These are phyloP conservation scores for Armadillidium nasatum DNA, from an alignment of 1,140 invertebrate species.

Conservation along the genomic window DNA sequence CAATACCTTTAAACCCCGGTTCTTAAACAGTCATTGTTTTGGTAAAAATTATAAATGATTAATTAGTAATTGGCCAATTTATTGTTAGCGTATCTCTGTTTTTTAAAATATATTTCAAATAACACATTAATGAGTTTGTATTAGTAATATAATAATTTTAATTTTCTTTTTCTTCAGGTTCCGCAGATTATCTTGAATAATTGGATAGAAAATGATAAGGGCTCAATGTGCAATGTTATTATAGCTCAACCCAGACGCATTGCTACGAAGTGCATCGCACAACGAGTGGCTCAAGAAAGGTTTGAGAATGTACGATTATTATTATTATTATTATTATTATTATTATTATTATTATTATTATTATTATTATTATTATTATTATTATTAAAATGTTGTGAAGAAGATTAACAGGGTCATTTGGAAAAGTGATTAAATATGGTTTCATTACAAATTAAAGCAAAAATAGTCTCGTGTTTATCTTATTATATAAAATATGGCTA, in stretches of 20 bases:
- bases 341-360: too few relatives aligned
- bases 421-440: too few relatives aligned
- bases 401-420: neutral
- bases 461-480: too few relatives aligned
- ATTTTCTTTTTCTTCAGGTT: constrained; percentile 56
- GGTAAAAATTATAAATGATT: neutral
- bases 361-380: too few relatives aligned
- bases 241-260: constrained; percentile 89
- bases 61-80: neutral
- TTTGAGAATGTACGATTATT: constrained; percentile 67
- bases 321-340: too few relatives aligned
- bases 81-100: neutral
- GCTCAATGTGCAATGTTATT: constrained; percentile 68
- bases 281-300: constrained; percentile 81
- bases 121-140: neutral
- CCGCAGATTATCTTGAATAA: constrained; percentile 87
- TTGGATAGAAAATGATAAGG: constrained; percentile 55
- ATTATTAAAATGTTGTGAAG: neutral
- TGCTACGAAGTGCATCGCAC: constrained; percentile 85
- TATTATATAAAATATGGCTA: too few relatives aligned
- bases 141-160: neutral
- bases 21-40: too few relatives aligned
- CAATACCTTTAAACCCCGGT: too few relatives aligned
- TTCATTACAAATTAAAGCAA: too few relatives aligned
- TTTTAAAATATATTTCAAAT: neutral